Percentiles rank a stretch among this genome's conserved stretches.
Conservation (phyloP, 2,797 vertebrate genomes). For the Amblyopsis hoosieri region DNA sequence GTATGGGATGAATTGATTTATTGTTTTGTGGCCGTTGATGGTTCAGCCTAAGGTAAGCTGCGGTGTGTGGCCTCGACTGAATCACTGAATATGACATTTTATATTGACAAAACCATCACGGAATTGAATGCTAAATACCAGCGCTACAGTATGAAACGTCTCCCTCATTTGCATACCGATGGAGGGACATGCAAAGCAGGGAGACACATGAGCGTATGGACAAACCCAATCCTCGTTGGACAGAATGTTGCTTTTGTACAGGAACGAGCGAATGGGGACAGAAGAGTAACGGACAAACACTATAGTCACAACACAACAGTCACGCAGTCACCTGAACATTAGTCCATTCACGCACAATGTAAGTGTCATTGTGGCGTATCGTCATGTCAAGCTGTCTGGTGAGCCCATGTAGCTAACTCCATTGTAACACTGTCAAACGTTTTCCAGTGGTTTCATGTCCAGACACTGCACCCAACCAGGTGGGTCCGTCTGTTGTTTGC, state of each 20-base stretch:
- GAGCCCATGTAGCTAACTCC: neutral
- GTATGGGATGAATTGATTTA: neutral
- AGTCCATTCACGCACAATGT: too few species aligned
- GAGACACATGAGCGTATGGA: neutral
- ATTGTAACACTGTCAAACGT: neutral
- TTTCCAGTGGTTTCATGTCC: neutral
- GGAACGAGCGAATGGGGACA: neutral
- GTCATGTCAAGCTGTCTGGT: slow-evolving; percentile 7
- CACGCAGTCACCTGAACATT: neutral
- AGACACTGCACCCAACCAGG: neutral
- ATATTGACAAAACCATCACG: neutral
- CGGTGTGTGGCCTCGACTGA: neutral
- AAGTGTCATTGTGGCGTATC: neutral
- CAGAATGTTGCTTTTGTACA: neutral
- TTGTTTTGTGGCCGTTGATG: slow-evolving; percentile 2
- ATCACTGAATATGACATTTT: neutral
- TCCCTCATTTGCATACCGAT: neutral
- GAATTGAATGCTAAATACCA: neutral
- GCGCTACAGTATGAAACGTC: neutral
- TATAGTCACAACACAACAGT: neutral
- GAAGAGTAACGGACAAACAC: neutral
- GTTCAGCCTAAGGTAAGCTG: neutral
- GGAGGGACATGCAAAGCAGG: neutral
- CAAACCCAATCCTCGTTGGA: neutral
- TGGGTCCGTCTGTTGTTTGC: neutral